Conservation (phyloP, 2,888 invertebrate species). For the Tillus elongatus region DNA sequence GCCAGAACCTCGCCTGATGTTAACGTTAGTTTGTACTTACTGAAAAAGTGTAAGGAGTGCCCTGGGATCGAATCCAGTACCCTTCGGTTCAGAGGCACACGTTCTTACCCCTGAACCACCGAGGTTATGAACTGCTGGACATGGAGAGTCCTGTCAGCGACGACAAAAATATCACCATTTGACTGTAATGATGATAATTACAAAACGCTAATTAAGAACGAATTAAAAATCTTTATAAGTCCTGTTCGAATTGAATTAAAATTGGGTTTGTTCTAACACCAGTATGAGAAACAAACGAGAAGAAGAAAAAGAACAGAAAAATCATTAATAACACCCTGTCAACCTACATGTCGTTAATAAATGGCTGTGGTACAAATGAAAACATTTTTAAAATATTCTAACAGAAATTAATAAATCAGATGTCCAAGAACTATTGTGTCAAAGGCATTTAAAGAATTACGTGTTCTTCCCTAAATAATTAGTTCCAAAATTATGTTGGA, state of each 20-base stretch:
- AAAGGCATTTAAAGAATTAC: background rate
- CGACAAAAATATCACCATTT: too few relatives aligned
- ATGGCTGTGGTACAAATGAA: constrained; percentile 1
- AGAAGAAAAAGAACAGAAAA: background rate
- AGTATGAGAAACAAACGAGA: background rate
- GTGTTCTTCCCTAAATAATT: constrained; percentile 1
- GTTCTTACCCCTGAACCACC: too few relatives aligned
- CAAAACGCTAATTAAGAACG: background rate
- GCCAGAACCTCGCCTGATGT: too few relatives aligned
- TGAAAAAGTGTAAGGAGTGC: too few relatives aligned
- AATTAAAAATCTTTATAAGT: background rate
- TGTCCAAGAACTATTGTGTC: background rate
- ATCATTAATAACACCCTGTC: constrained; percentile 1
- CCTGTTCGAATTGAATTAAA: background rate
- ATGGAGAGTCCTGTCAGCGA: too few relatives aligned
- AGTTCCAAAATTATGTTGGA: background rate
- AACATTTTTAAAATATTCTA: constrained; percentile 1
- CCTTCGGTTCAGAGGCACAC: too few relatives aligned
- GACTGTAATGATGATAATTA: too few relatives aligned
- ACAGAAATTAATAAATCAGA: constrained; percentile 1
- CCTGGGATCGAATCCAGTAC: too few relatives aligned
- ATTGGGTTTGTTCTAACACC: background rate
- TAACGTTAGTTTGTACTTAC: too few relatives aligned
- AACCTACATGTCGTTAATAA: too few relatives aligned
- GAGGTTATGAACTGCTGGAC: too few relatives aligned